Base-by-base conservation (phyloP, 2,888 invertebrate genomes). In the Melanophora roralis region DNA sequence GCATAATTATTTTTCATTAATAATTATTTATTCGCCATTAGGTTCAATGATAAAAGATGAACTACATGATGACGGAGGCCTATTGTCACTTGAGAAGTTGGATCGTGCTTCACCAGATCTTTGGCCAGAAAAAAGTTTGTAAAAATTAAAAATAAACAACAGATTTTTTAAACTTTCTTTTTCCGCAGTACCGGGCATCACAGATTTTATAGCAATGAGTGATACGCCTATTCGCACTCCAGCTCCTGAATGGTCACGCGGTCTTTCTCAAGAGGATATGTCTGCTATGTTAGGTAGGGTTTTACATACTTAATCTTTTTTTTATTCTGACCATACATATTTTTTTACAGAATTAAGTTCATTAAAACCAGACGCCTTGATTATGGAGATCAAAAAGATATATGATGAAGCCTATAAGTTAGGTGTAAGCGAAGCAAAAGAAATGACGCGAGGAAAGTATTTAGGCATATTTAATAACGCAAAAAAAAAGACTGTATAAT, bases 381-480 rank as follows among this genome's bases (percentile, higher is more conserved):
- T 98, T 84, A 94, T 96, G 85, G 98, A 98, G 92, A 96, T 99
- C 0, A 96, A 97, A 89, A 96, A 96, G 86, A 91, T 99, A 14
- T 98, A 98, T 88, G 98, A 98, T 87, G 92, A 96, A 78, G 97
- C 98, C 0, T 99, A 98, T 89, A 96, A 97, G 86, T 91, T 99
- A 34, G 98, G 98, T 2, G 91, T 97, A 14, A 97, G 98, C 88
- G 98, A 99, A 91, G 95, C 97, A 0, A 96, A 97, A 89, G 98
- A 98, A 91, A 97, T 98, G 95, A 98, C 98, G 0, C 91, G 98
- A 84, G 98, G 98, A 45, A 97, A 97, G 91, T 96, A 97, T 90
- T 92, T 98, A 82, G 96, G 97, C 88, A 95, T 98, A 86, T 95
- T 95, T 86, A 91, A 90, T 83, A 86, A 86, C 62, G 82, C 84